These are phyloP conservation scores for Heterocephalus glaber DNA, from an alignment of 2,113 vertebrate genomes.

Conservation along the genomic window DNA sequence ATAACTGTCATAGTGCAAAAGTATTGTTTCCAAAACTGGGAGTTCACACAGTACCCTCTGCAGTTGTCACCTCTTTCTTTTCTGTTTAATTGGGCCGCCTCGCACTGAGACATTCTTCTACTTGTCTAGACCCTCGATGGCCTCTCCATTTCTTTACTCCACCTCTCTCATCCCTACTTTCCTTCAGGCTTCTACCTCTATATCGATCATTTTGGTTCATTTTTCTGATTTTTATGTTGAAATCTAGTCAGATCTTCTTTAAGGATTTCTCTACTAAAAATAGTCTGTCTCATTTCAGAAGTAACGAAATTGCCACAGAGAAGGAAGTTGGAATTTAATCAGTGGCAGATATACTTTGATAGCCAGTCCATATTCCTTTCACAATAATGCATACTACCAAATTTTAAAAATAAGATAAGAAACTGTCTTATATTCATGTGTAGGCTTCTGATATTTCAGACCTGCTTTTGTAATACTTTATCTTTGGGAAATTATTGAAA, in stretches of 20 bases:
- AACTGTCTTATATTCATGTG: not conserved
- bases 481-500: not conserved
- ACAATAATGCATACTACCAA: not conserved
- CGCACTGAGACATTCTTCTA: not conserved
- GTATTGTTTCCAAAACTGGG: not conserved
- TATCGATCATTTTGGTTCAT: not conserved
- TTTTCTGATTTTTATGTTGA: not conserved
- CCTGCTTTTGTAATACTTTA: not conserved
- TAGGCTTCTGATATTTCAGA: not conserved
- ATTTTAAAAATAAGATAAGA: slow-evolving; percentile 18
- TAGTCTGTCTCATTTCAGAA: slow-evolving; percentile 4
- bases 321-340: not conserved
- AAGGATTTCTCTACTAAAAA: not conserved
- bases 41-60: not conserved
- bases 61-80: not conserved
- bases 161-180: not conserved
- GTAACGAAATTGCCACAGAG: not conserved
- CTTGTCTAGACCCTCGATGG: not conserved
- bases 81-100: not conserved
- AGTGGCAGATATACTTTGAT: not conserved
- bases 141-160: not conserved
- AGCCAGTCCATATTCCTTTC: not conserved
- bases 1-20: not conserved
- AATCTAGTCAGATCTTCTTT: not conserved
- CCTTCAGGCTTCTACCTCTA: not conserved